A percentile compares a stretch with the other conserved stretches of the same genome.
Conservation (phyloP, 2,113 vertebrate species). For the Indicator maculatus region DNA sequence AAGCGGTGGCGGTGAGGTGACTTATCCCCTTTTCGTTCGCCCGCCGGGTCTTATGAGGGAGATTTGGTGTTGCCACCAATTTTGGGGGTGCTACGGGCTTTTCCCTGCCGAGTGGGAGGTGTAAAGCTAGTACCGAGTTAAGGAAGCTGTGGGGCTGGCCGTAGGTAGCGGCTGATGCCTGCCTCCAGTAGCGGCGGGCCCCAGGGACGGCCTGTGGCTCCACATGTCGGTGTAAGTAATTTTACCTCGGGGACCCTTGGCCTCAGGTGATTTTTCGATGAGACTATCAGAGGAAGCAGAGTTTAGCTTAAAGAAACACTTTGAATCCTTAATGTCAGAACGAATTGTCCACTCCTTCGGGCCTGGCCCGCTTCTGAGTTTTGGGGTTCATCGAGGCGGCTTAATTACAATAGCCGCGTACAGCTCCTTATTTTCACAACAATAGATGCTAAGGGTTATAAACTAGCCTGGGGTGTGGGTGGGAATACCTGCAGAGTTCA, state of each 20-base stretch:
- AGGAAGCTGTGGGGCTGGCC: background rate
- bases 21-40: rapidly evolving
- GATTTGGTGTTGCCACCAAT: background rate
- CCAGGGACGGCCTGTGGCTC: rapidly evolving
- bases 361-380: background rate
- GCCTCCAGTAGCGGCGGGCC: background rate
- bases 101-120: background rate
- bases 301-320: background rate
- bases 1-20: background rate
- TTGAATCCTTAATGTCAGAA: background rate
- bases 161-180: background rate
- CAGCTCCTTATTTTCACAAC: background rate
- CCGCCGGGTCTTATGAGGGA: background rate
- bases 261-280: background rate
- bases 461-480: background rate
- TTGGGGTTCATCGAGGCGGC: background rate
- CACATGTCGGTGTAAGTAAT: rapidly evolving
- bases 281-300: background rate
- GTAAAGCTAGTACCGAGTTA: background rate
- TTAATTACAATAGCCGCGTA: background rate
- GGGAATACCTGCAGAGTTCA: background rate
- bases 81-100: background rate
- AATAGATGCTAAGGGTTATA: background rate
- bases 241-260: background rate
- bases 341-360: background rate